Evolutionary conservation across 2,888 invertebrate genomes (phyloP).

Genomic region (Dicranocentrus wangi): DNA sequence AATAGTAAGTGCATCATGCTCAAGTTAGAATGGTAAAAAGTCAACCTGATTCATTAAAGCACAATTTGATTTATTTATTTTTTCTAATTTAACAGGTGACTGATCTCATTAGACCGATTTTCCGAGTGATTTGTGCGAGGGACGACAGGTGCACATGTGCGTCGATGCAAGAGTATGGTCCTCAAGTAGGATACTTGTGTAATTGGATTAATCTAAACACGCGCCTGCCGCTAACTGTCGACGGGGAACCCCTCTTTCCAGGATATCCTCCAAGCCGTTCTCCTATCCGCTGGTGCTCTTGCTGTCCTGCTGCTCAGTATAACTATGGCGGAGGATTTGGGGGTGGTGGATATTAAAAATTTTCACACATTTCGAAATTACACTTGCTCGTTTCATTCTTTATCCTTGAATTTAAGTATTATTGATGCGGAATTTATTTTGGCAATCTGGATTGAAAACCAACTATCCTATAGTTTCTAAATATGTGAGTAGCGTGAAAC

Average conservation of each 20-base stretch:
- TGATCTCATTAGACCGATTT: background rate
- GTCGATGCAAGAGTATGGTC: conserved; percentile 9
- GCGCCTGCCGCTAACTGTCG: background rate
- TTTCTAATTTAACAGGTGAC: background rate
- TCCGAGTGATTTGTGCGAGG: conserved; percentile 15
- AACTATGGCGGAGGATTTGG: no score
- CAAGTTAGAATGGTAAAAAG: no score
- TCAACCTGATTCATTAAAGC: background rate
- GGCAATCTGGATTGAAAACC: no score
- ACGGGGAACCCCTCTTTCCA: background rate
- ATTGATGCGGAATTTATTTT: no score
- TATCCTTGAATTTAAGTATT: no score
- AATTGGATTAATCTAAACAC: conserved; percentile 45
- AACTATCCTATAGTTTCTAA: no score
- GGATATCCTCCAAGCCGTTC: conserved; percentile 23
- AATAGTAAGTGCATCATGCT: conserved; percentile 15
- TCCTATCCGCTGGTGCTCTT: conserved; percentile 38
- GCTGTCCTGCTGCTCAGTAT: conserved; percentile 33
- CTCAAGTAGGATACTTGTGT: conserved; percentile 21
- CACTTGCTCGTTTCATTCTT: no score
- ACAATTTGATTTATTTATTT: conserved; percentile 1
- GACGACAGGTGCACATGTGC: conserved; percentile 35
- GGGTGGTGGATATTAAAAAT: no score
- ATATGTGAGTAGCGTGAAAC: no score
- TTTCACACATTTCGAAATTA: no score